Conservation (phyloP, 2,797 vertebrate species). For the Chaetophractus vellerosus region DNA sequence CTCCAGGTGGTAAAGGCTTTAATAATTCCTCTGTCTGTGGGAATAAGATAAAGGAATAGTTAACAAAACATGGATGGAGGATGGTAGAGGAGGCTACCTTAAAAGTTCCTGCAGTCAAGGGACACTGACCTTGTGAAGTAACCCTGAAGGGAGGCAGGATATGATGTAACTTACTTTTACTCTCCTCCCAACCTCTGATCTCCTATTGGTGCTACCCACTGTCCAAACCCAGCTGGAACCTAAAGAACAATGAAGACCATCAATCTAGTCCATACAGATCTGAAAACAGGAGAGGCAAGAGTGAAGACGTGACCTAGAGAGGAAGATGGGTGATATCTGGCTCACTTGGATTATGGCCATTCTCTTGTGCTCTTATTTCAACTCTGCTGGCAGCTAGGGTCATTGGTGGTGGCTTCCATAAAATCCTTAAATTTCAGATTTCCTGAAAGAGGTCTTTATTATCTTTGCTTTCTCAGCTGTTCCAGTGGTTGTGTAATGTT, state of each 20-base stretch:
- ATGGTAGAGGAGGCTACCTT: neutral
- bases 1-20: neutral
- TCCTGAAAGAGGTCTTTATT: neutral
- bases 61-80: neutral
- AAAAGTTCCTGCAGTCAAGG: neutral
- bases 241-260: neutral
- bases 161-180: neutral
- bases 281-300: neutral
- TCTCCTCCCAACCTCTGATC: neutral
- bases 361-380: neutral
- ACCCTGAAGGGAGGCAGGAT: neutral
- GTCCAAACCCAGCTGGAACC: neutral
- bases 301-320: neutral
- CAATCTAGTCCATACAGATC: neutral
- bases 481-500: conserved; percentile 8
- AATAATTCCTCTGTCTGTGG: neutral
- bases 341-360: neutral
- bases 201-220: neutral
- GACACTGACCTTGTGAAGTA: neutral
- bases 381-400: neutral
- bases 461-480: neutral
- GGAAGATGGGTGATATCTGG: neutral
- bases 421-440: neutral
- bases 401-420: neutral
- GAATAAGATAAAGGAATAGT: neutral